Evolutionary conservation across 2,797 vertebrate species (phyloP).

Genomic region (Sebastes nivosus): DNA sequence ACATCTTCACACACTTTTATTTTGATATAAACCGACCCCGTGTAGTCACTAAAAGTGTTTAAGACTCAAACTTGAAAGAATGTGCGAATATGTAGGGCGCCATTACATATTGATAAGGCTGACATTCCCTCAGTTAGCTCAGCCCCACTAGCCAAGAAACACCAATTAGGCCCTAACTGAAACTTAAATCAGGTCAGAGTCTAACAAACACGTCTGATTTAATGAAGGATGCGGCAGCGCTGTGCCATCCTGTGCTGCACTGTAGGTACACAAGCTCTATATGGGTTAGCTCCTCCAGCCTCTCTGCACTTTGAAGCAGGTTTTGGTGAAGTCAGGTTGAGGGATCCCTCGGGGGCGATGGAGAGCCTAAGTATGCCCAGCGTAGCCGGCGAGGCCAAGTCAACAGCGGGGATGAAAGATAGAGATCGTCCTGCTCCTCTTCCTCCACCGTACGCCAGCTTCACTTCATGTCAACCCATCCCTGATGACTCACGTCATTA

Average conservation of each 20-base stretch:
- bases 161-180: conserved; percentile 67
- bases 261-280: conserved; percentile 60
- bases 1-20: neutral
- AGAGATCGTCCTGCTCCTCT: conserved; percentile 21
- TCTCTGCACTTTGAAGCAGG: conserved; percentile 70
- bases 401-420: conserved; percentile 45
- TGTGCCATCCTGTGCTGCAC: conserved; percentile 49
- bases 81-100: conserved; percentile 56
- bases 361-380: conserved; percentile 54
- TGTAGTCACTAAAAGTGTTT: neutral
- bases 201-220: conserved; percentile 63
- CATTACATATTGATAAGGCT: conserved; percentile 74
- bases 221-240: conserved; percentile 62
- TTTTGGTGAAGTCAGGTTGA: conserved; percentile 75
- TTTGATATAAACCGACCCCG: neutral
- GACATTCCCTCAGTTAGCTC: conserved; percentile 61
- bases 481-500: conserved; percentile 47
- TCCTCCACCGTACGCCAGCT: conserved; percentile 10
- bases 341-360: conserved; percentile 49
- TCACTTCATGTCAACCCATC: conserved; percentile 11
- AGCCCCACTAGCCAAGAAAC: conserved; percentile 39
- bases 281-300: conserved; percentile 71
- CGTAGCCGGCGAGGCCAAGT: conserved; percentile 40
- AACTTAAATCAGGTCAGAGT: conserved; percentile 75
- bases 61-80: neutral